phyloP scores from a whole-genome alignment of 2,113 vertebrate species.

The Malurus melanocephalus region DNA sequence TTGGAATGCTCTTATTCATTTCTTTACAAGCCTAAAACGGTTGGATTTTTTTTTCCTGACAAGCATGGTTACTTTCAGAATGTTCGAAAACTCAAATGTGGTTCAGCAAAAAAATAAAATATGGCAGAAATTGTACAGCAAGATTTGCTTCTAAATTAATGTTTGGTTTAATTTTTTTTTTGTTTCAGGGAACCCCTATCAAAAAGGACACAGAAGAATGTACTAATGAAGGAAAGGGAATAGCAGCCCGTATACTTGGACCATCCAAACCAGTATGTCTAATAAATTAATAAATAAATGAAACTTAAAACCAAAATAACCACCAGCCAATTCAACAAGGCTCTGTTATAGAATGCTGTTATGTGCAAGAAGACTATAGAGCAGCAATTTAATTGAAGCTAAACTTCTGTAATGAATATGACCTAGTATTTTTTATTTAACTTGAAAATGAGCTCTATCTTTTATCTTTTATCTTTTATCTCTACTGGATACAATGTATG shows the following conservation, averaged over 20 bases:
- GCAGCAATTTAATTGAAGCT: background rate
- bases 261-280: conserved; percentile 89
- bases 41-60: background rate
- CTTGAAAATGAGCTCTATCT: background rate
- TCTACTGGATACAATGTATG: background rate
- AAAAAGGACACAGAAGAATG: conserved; percentile 91
- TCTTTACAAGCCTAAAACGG: background rate
- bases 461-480: background rate
- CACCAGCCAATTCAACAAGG: background rate
- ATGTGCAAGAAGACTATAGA: background rate
- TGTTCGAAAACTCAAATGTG: background rate
- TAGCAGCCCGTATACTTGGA: conserved; percentile 90
- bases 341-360: background rate
- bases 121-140: background rate
- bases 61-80: background rate
- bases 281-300: background rate
- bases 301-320: background rate
- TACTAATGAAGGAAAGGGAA: conserved; percentile 88
- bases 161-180: background rate
- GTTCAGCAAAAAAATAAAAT: background rate
- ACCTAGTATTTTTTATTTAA: background rate
- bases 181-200: conserved; percentile 82
- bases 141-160: background rate
- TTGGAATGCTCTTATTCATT: background rate
- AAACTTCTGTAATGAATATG: background rate